phyloP scores from a whole-genome alignment of 1,140 invertebrate genomes.

The Orius insidiosus region DNA sequence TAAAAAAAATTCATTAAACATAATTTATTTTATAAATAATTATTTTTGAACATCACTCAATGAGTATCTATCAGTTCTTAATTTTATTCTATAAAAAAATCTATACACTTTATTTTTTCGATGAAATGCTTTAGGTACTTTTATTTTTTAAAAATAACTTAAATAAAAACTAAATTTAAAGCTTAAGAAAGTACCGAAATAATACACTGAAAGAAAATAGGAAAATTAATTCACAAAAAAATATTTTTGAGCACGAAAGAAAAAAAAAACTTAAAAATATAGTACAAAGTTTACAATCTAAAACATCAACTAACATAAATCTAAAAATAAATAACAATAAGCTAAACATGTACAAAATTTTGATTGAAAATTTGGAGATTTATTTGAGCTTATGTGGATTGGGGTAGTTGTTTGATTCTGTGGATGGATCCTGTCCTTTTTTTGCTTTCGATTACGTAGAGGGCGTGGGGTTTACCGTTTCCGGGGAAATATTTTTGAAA shows the following conservation, averaged over 20 bases:
- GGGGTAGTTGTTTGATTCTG: conserved; percentile 6
- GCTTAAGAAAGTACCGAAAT: too few relatives aligned
- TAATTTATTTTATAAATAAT: too few relatives aligned
- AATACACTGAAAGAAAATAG: too few relatives aligned
- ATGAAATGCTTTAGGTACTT: too few relatives aligned
- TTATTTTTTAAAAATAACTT: too few relatives aligned
- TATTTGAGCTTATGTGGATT: neutral
- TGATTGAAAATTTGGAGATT: conserved; percentile 5
- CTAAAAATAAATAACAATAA: conserved; percentile 16
- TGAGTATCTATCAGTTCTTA: too few relatives aligned
- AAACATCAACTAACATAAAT: conserved; percentile 16
- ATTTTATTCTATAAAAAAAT: too few relatives aligned
- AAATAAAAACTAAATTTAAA: too few relatives aligned
- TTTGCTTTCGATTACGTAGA: conserved; percentile 58
- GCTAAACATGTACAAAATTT: conserved; percentile 12
- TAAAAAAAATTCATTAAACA: too few relatives aligned
- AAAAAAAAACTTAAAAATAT: conserved; percentile 3
- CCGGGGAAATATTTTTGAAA: conserved; percentile 61
- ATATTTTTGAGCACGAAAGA: conserved; percentile 6
- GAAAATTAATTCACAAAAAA: neutral
- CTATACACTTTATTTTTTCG: too few relatives aligned
- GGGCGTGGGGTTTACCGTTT: conserved; percentile 64
- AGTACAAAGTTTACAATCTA: conserved; percentile 15
- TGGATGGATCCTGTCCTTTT: conserved; percentile 39
- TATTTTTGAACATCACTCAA: too few relatives aligned